These are phyloP conservation scores for Calcarius lapponicus DNA, from an alignment of 2,797 vertebrate genomes.

Conservation along the genomic window DNA sequence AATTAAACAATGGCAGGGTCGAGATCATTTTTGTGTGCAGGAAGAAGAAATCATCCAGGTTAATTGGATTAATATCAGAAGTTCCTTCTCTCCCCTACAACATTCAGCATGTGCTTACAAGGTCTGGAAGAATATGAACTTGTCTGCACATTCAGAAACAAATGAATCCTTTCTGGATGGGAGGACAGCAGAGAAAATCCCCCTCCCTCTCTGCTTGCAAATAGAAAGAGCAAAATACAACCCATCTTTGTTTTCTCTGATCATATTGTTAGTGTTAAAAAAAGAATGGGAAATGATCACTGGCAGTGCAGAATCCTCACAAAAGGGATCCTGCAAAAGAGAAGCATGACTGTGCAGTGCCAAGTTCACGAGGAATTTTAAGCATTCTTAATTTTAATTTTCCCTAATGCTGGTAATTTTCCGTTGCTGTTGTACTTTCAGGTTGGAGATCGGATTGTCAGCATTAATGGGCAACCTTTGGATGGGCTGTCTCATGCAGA, in stretches of 20 bases:
- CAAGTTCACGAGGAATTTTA: constrained; percentile 64
- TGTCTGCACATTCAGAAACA: neutral
- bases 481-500: constrained; percentile 89
- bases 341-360: constrained; percentile 28
- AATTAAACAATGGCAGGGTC: neutral
- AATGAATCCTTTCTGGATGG: neutral
- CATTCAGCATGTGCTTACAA: neutral
- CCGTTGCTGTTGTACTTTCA: constrained; percentile 74
- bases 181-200: neutral
- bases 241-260: constrained; percentile 41
- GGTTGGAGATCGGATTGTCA: constrained; percentile 96
- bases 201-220: neutral
- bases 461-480: constrained; percentile 88
- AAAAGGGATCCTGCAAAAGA: constrained; percentile 58
- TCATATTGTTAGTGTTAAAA: neutral
- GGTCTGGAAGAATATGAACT: neutral
- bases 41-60: neutral
- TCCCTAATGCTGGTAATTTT: constrained; percentile 75
- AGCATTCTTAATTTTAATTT: constrained; percentile 75
- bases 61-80: constrained; percentile 13
- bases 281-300: constrained; percentile 13
- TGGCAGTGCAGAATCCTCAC: constrained; percentile 18
- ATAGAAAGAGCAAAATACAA: neutral
- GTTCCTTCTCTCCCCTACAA: neutral
- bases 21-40: neutral